Evolutionary conservation across 2,888 invertebrate species (phyloP), one percentile per base, ranked within the genome.

Genomic region (Parnassius orleans): DNA sequence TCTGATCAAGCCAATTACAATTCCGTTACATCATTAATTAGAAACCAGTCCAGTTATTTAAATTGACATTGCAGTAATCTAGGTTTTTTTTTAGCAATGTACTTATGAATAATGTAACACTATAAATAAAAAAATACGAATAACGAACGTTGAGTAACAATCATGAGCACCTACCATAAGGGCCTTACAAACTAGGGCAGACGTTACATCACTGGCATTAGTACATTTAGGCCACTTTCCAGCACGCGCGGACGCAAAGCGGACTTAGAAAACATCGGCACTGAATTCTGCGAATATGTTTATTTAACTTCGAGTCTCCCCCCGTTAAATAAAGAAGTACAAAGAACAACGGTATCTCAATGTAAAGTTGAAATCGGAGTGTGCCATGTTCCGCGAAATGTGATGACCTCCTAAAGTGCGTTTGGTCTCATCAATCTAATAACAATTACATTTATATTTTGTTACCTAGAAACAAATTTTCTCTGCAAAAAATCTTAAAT

Each of bases 331-430:
- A 75, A 78, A 79, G 77, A 76, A 76, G 73, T 83, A 83, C 82
- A 69, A 65, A 75, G 83, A 83, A 84, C 75, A 81, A 83, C 84
- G 79, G 81, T 80, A 77, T 77, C 58, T 68, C 70, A 63, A 71
- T 72, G 77, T 76, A 77, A 79, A 84, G 81, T 77, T 76, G 80
- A 81, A 84, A 83, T 83, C 76, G 73, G 75, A 76, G 77, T 80
- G 73, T 75, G 76, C 68, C 72, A 64, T 69, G 68, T 83, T 81
- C 84, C 68, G 68, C 70, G 83, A 83, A 84, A 70, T 66, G 64
- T 52, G 67, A 64, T 75, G 80, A 79, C 79, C 82, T 76, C 75
- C 75, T 68, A 68, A 70, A 69, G 47, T 55, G 43, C 48, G 43
- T 54, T 10, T 33, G 58, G 54, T 33, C 53, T 2, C 48, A 48